phyloP scores from a whole-genome alignment of 2,113 vertebrate genomes.

The Pyxicephalus adspersus region DNA sequence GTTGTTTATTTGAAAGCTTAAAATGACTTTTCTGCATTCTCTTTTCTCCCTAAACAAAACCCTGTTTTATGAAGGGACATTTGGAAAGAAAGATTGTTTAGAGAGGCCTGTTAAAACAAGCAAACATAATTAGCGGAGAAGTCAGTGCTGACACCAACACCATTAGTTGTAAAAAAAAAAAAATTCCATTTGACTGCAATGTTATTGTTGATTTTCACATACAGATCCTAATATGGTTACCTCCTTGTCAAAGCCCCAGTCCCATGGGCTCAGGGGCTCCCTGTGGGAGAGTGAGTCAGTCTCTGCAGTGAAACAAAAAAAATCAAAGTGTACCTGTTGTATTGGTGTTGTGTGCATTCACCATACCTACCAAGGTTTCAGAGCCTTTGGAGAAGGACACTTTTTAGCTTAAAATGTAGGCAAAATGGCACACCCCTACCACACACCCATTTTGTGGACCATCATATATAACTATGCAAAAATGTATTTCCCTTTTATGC shows the following conservation, averaged over 20 bases:
- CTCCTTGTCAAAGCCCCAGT: constrained; percentile 82
- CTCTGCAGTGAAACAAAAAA: too few species aligned
- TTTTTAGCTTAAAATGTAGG: too few species aligned
- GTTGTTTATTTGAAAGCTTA: constrained; percentile 48
- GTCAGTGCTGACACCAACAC: constrained; percentile 84
- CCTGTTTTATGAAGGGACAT: constrained; percentile 66
- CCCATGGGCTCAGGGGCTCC: constrained; percentile 80
- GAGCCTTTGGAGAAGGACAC: too few species aligned
- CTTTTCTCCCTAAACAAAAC: not conserved
- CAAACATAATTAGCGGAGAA: constrained; percentile 71
- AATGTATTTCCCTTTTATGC: too few species aligned
- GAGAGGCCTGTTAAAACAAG: constrained; percentile 70
- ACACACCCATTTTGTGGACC: too few species aligned
- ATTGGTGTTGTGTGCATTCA: too few species aligned
- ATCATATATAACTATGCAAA: too few species aligned
- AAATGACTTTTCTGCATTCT: constrained; percentile 17
- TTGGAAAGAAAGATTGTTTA: constrained; percentile 17
- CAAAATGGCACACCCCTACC: too few species aligned
- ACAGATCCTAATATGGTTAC: constrained; percentile 96
- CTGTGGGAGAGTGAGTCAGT: constrained; percentile 68
- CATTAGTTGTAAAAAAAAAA: constrained; percentile 72
- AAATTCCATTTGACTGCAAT: constrained; percentile 91
- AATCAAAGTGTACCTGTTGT: too few species aligned
- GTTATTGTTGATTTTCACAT: constrained; percentile 99
- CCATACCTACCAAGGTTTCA: too few species aligned